These are phyloP conservation scores for Ianthella basta DNA, from an alignment of 37 sponge, comb jelly and placozoan species.

Conservation along the genomic window DNA sequence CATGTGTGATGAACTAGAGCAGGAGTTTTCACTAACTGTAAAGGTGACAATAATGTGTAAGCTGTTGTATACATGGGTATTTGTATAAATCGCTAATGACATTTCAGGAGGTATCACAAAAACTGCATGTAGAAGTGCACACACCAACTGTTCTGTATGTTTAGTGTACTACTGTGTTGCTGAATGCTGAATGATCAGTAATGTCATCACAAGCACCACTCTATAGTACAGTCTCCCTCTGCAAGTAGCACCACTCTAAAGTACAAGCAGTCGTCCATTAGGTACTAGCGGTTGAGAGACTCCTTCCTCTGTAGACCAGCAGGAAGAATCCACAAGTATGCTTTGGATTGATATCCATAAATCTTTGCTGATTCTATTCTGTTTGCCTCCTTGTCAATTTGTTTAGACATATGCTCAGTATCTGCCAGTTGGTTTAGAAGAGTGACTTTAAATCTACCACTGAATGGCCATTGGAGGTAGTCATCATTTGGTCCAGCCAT, in stretches of 20 bases:
- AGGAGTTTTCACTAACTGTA: too few species aligned
- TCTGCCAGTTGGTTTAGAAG: conserved; percentile 16
- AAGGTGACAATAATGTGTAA: too few species aligned
- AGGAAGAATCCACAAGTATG: not conserved
- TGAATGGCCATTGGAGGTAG: conserved; percentile 13
- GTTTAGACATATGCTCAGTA: not conserved
- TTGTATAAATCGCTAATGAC: too few species aligned
- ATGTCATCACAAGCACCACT: not conserved
- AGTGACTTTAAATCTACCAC: not conserved
- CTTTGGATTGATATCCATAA: not conserved
- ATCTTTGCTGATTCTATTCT: not conserved
- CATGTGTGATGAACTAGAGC: too few species aligned
- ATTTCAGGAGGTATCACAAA: too few species aligned
- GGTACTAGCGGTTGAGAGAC: not conserved
- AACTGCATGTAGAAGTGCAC: too few species aligned
- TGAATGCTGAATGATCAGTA: too few species aligned
- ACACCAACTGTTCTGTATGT: too few species aligned
- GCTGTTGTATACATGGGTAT: too few species aligned
- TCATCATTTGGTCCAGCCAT: conserved; percentile 13
- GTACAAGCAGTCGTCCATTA: conserved; percentile 21
- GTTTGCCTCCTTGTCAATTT: not conserved
- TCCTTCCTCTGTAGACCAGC: not conserved
- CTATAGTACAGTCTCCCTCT: too few species aligned
- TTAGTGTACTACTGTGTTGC: too few species aligned
- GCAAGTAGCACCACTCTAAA: not conserved